Evolutionary conservation across 2,797 vertebrate species (phyloP).

Genomic region (Coranthus polyacanthus): DNA sequence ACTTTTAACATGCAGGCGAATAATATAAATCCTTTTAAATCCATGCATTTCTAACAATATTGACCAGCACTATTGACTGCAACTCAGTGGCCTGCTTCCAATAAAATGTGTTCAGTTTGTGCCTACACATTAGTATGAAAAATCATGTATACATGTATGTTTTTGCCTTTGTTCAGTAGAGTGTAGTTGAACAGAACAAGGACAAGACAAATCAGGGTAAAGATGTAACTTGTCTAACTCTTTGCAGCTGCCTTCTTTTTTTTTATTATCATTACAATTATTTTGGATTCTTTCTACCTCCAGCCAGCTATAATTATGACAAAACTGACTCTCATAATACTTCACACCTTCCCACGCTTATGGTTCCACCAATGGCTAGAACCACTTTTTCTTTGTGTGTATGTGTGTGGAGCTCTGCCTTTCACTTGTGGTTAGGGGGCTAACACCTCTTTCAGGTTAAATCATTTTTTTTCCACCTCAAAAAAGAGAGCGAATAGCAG

Average conservation of each 20-base stretch:
- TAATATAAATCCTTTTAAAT: slow-evolving; percentile 73
- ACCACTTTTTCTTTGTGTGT: slow-evolving; percentile 40
- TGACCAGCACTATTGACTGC: slow-evolving; percentile 67
- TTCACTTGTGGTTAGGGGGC: slow-evolving; percentile 70
- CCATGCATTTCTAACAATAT: slow-evolving; percentile 77
- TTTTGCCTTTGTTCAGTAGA: slow-evolving; percentile 13
- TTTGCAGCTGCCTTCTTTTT: slow-evolving; percentile 1
- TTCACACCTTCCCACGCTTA: slow-evolving; percentile 58
- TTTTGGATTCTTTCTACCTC: slow-evolving; percentile 34
- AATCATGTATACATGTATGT: slow-evolving; percentile 10
- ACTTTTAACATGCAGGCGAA: slow-evolving; percentile 59
- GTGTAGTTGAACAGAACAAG: slow-evolving; percentile 5
- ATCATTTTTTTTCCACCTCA: slow-evolving; percentile 54
- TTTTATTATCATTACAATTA: slow-evolving; percentile 31
- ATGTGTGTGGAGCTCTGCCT: slow-evolving; percentile 41
- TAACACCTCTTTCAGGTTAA: slow-evolving; percentile 80
- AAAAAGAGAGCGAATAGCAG: slow-evolving; percentile 65
- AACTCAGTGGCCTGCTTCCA: slow-evolving; percentile 57
- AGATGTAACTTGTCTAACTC: slow-evolving; percentile 8
- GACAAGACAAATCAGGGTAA: background rate
- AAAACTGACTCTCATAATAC: slow-evolving; percentile 46
- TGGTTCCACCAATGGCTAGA: slow-evolving; percentile 42
- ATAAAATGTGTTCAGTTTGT: slow-evolving; percentile 72
- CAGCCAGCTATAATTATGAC: slow-evolving; percentile 41
- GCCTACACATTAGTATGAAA: slow-evolving; percentile 32